A percentile compares a stretch with the other conserved stretches of the same genome.
Evolutionary conservation across 2,888 invertebrate genomes (phyloP).

Genomic region (Mycalesis mineus): DNA sequence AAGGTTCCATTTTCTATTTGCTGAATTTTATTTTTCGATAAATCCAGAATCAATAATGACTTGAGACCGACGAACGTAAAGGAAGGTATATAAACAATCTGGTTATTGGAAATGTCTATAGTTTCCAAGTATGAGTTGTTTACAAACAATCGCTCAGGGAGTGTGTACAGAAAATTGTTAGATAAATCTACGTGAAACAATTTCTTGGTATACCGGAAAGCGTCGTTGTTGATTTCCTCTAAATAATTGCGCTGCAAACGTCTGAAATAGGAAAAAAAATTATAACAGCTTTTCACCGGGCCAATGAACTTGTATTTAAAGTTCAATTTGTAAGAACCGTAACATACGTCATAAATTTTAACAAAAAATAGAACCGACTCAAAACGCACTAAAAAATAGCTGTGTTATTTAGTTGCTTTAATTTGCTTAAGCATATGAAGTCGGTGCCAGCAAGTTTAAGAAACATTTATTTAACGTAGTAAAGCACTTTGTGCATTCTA

Average conservation of each 20-base stretch:
- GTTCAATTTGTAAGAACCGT: background rate
- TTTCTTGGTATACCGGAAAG: constrained; percentile 78
- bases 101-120: constrained; percentile 83
- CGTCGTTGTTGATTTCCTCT: constrained; percentile 78
- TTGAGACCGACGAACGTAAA: constrained; percentile 77
- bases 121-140: constrained; percentile 79
- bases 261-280: constrained; percentile 59
- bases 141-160: constrained; percentile 79
- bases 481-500: too few relatives aligned
- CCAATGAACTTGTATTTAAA: background rate
- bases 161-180: constrained; percentile 78
- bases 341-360: too few relatives aligned
- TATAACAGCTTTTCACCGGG: background rate
- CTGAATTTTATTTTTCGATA: constrained; percentile 82
- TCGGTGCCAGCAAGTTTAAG: too few relatives aligned
- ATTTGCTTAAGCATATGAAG: too few relatives aligned
- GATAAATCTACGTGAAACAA: constrained; percentile 83
- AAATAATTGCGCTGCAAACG: constrained; percentile 82
- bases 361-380: too few relatives aligned
- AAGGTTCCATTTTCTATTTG: constrained; percentile 79
- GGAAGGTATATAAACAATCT: constrained; percentile 77
- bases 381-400: too few relatives aligned
- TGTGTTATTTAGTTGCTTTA: too few relatives aligned
- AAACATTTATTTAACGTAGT: too few relatives aligned
- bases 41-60: constrained; percentile 82